Base-by-base conservation (phyloP, 2,797 vertebrate genomes). In the Heliangelus exortis region DNA sequence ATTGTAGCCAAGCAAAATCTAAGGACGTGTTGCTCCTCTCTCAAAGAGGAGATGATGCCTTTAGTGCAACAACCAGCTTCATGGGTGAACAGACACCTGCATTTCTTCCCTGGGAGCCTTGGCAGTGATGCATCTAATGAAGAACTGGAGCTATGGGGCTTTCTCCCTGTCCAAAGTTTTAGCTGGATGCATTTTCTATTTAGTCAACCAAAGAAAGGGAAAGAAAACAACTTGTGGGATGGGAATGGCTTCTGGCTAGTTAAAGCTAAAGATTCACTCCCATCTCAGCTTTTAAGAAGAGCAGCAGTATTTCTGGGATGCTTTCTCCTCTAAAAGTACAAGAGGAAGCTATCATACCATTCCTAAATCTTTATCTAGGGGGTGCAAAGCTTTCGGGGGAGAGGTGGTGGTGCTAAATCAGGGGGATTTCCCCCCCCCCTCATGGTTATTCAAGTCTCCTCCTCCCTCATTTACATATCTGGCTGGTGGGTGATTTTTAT, bases 401-500 rank as follows among this genome's bases (percentile, higher is more conserved):
- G 19, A 11, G 67, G 65, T 74, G 72, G 23, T n/a, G 26, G 58
- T 78, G 74, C 91, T 77, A 61, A 90, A 69, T 61, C 28, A 59
- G 75, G 79, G 83, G 91, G 62, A 75, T 76, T 90, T 67, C 55
- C 77, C 63, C 48, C 55, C 76, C 63, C 67, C 33, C 26, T 9
- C 61, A 54, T 16, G 69, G 62, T 74, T 87, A 81, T 92, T 87
- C 45, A 71, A 92, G 77, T 77, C 63, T 74, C 41, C 88, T 94
- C 93, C 89, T 71, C 68, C 85, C 55, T 94, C 94, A 94, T 97
- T 94, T 96, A 92, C 93, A 94, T 95, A 90, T 89, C 83, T 94
- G 87, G 91, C 92, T 86, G 63, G 84, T 92, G 39, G 88, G 94
- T 91, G 91, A 92, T 97, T 91, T 95, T 93, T 93, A 96, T 96